A percentile compares a stretch with the other conserved stretches of the same genome.
Conservation (phyloP, 2,113 vertebrate genomes). For the Ciconia boyciana region DNA sequence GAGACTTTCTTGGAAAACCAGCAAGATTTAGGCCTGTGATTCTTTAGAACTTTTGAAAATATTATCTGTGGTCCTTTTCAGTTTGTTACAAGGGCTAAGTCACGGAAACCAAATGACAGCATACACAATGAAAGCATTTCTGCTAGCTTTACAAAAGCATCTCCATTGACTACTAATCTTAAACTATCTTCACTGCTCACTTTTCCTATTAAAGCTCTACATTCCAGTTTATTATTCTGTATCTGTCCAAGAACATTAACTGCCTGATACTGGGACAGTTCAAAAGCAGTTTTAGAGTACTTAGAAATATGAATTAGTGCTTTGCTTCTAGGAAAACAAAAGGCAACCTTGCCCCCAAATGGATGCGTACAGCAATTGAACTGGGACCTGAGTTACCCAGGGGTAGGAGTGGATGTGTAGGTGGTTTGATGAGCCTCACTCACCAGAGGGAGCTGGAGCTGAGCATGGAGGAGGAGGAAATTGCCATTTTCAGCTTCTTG, state of each 20-base stretch:
- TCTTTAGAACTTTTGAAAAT: neutral
- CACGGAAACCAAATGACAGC: neutral
- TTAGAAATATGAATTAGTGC: neutral
- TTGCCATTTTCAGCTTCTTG: neutral
- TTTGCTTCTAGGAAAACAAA: neutral
- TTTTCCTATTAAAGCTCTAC: neutral
- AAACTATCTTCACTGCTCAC: neutral
- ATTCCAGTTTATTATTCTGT: neutral
- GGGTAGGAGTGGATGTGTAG: neutral
- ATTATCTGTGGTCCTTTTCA: neutral
- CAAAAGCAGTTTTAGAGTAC: neutral
- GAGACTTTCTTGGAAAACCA: neutral
- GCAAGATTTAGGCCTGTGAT: neutral
- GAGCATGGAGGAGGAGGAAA: neutral
- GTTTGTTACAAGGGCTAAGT: neutral
- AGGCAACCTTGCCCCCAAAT: rapidly evolving
- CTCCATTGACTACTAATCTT: neutral
- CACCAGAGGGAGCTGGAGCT: neutral
- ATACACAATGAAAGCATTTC: neutral
- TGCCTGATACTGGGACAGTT: neutral
- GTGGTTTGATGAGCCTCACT: neutral
- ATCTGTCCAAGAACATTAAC: neutral
- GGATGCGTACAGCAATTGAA: neutral
- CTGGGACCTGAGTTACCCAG: neutral
- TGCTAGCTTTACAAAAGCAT: neutral